A percentile compares a stretch with the other conserved stretches of the same genome.
Conservation (phyloP, 2,888 invertebrate species). For the Coenonympha arcania region DNA sequence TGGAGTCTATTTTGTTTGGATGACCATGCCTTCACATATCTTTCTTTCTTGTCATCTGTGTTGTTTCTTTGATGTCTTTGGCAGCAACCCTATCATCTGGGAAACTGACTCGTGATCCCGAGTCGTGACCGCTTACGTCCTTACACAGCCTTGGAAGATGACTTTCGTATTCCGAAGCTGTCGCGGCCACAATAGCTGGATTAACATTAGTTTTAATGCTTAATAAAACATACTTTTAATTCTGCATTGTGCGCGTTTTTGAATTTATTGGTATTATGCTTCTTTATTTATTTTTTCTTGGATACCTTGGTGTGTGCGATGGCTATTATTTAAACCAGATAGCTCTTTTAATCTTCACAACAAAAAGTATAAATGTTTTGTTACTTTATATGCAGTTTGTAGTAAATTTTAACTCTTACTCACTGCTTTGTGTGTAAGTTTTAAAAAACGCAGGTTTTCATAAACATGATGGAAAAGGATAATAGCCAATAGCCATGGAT, state of each 20-base stretch:
- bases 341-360: neutral
- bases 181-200: conserved; percentile 25
- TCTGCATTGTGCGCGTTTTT: conserved; percentile 15
- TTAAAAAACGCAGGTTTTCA: too few species aligned
- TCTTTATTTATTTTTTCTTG: conserved; percentile 8
- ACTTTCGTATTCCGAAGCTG: conserved; percentile 37
- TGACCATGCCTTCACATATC: too few species aligned
- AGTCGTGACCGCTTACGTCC: conserved; percentile 41
- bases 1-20: too few species aligned
- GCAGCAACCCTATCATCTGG: too few species aligned
- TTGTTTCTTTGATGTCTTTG: too few species aligned
- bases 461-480: too few species aligned
- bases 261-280: conserved; percentile 15
- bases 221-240: conserved; percentile 24
- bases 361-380: too few species aligned
- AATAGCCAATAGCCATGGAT: too few species aligned
- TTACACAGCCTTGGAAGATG: conserved; percentile 51
- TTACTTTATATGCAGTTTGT: too few species aligned
- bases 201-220: conserved; percentile 31
- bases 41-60: too few species aligned
- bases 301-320: neutral
- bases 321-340: neutral
- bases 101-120: conserved; percentile 41
- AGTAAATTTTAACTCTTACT: too few species aligned
- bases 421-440: too few species aligned